Base-by-base conservation (phyloP, 1,140 invertebrate species). In the Tetragonula clypearis region DNA sequence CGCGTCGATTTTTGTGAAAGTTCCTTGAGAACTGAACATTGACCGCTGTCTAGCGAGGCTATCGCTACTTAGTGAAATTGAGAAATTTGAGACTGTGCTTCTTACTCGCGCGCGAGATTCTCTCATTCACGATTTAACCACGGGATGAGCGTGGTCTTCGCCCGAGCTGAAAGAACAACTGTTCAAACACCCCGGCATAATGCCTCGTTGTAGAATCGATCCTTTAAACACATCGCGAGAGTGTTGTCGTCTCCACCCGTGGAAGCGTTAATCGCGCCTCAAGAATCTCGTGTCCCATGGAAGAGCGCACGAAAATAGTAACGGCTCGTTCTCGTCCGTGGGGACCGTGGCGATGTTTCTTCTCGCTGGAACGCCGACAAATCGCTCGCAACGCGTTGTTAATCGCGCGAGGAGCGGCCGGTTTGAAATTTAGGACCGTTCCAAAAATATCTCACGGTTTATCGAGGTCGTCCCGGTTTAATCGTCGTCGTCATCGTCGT, bases 331-430 rank as follows among this genome's bases (percentile, higher is more conserved):
- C 21, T 72, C 82, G 76, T 84, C 82, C 41, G 41, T 49, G 76
- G 41, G 56, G 82, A 84, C 82, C 82, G 77, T 55, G 41, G 77
- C 77, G 82, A 84, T 84, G 82, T 56, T 71, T 84, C 82, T 84
- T 84, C 82, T 76, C 41, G 82, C 76, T 65, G 82, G 82, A 84
- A 84, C 82, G 82, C 76, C 82, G 82, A 84, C 82, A 84, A 84
- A 84, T 84, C 82, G 82, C 82, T 84, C 82, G 76, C 76, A 84
- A 84, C 82, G 82, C 73, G 82, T 79, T 84, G 82, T 84, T 84
- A 84, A 84, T 84, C 82, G 77, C 68, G 82, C 82, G 82, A 79
- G 55, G 30, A 84, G 66, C 76, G 68, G 23, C 75, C 71, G 58
- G 74, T 68, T 41, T 30, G 66, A 84, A 73, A 73, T 84, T 84